These are phyloP conservation scores for Lamprologus sp. DNA, from an alignment of 2,113 vertebrate genomes.

Conservation along the genomic window DNA sequence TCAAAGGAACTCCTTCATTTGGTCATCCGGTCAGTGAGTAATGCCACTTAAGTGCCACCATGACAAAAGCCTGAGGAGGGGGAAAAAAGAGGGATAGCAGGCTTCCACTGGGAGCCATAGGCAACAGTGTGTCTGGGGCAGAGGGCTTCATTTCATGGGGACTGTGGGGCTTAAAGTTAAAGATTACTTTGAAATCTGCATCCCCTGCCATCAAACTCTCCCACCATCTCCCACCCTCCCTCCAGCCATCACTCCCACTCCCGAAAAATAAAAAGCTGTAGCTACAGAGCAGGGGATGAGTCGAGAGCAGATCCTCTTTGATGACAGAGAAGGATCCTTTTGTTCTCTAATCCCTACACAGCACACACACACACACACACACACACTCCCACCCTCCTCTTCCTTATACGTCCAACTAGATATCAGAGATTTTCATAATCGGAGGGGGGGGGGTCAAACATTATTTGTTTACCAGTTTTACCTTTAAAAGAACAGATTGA, in stretches of 20 bases:
- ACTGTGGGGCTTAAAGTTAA: conserved; percentile 79
- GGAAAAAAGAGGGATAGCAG: conserved; percentile 37
- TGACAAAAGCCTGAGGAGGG: conserved; percentile 58
- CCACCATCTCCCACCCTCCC: conserved; percentile 24
- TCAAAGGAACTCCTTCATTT: conserved; percentile 63
- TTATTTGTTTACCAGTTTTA: conserved; percentile 38
- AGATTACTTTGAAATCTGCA: conserved; percentile 90
- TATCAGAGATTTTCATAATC: conserved; percentile 73
- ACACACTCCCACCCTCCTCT: conserved; percentile 23
- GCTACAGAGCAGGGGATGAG: conserved; percentile 76
- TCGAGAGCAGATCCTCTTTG: conserved; percentile 75
- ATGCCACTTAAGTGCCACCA: conserved; percentile 71
- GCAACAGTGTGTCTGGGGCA: conserved; percentile 63
- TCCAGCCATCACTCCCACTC: conserved; percentile 45
- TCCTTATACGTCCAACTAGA: conserved; percentile 79
- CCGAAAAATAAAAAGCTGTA: conserved; percentile 67
- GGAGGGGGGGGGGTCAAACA: conserved; percentile 35
- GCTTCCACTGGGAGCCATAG: conserved; percentile 60
- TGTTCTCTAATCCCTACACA: conserved; percentile 79
- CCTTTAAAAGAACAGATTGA: neutral
- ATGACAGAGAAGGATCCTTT: conserved; percentile 88
- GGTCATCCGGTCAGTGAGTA: conserved; percentile 64
- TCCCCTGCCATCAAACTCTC: conserved; percentile 52
- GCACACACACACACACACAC: conserved; percentile 54
- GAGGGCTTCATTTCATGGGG: conserved; percentile 65